These are phyloP conservation scores for Megathymus violae DNA, from an alignment of 1,140 invertebrate species.

Conservation along the genomic window DNA sequence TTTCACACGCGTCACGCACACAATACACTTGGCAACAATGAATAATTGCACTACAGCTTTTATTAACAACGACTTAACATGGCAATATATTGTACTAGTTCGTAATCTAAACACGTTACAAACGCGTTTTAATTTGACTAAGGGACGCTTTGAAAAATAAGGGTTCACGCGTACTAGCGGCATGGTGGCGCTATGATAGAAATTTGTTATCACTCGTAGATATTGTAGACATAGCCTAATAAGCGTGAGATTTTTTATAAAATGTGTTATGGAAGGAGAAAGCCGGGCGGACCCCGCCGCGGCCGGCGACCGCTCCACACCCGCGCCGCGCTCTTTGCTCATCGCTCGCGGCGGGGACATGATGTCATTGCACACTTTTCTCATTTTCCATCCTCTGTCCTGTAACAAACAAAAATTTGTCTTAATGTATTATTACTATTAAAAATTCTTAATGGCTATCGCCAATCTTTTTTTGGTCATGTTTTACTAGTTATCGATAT, in stretches of 20 bases:
- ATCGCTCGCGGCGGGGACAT: slow-evolving; percentile 77
- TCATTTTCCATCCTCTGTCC: slow-evolving; percentile 79
- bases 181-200: slow-evolving; percentile 52
- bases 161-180: slow-evolving; percentile 64
- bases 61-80: slow-evolving; percentile 73
- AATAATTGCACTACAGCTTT: slow-evolving; percentile 81
- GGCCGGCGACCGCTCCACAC: slow-evolving; percentile 46
- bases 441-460: too few relatives aligned
- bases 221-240: slow-evolving; percentile 76
- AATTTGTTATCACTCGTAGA: slow-evolving; percentile 61
- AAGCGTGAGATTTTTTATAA: slow-evolving; percentile 72
- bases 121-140: slow-evolving; percentile 79
- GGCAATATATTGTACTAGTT: slow-evolving; percentile 74
- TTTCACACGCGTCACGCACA: slow-evolving; percentile 48
- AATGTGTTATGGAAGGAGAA: slow-evolving; percentile 55
- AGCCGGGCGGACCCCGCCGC: slow-evolving; percentile 58
- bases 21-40: slow-evolving; percentile 77
- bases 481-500: too few relatives aligned
- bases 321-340: slow-evolving; percentile 63
- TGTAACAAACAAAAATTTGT: slow-evolving; percentile 58
- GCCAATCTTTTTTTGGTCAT: too few relatives aligned
- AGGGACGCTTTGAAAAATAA: slow-evolving; percentile 79
- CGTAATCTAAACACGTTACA: slow-evolving; percentile 62
- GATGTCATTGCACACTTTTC: slow-evolving; percentile 74
- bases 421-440: too few relatives aligned